Conservation (phyloP, 1,140 invertebrate genomes). For the Delia radicum region DNA sequence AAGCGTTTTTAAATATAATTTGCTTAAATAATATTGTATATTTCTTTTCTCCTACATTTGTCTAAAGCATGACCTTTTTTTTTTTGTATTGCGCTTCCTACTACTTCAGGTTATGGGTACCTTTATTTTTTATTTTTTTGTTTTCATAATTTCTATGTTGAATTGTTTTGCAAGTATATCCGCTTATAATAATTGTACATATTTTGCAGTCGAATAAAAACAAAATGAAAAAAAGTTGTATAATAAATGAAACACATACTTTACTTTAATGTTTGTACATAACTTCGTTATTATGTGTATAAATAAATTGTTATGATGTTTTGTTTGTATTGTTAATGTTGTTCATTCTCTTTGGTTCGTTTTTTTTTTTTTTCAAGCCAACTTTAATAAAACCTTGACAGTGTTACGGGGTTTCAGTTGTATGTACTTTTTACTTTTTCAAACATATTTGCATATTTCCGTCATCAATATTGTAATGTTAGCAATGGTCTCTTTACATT, state of each 20-base stretch:
- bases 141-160: not conserved
- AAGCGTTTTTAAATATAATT: not conserved
- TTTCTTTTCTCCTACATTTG: not conserved
- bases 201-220: not conserved
- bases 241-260: not conserved
- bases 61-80: not conserved
- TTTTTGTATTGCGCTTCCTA: not conserved
- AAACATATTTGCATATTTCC: not conserved
- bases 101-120: not conserved
- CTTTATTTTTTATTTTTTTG: not conserved
- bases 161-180: not conserved
- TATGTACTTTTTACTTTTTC: not conserved
- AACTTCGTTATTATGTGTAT: not conserved
- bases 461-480: not conserved
- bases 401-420: not conserved
- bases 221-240: not conserved
- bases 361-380: not conserved
- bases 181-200: not conserved
- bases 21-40: not conserved
- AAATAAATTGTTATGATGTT: not conserved
- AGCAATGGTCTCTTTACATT: not conserved
- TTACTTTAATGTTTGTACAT: not conserved
- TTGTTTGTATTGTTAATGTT: constrained; percentile 2
- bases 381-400: not conserved
- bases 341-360: not conserved